Evolutionary conservation across 2,888 invertebrate species (phyloP), one percentile per base, ranked within the genome.

Genomic region (Leucoma salicis): DNA sequence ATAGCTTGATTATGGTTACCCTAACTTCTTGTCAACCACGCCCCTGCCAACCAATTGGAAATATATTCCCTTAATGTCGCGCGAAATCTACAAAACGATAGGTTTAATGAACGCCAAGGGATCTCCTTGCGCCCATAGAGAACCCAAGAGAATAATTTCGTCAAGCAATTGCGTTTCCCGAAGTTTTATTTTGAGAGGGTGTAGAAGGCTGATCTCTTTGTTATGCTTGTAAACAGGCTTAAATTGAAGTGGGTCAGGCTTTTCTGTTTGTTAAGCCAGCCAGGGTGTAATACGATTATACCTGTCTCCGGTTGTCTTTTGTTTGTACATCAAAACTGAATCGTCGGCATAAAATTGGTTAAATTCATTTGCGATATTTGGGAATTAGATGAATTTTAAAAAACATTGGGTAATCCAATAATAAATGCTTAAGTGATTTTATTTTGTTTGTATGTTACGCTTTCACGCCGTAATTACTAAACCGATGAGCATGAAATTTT

Each of bases 1-100:
- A n/a, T n/a, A n/a, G n/a, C n/a, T n/a, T n/a, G n/a, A n/a, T 0
- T 28, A 48, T 59, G 46, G 57, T 21, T 8, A 0, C 31, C 43
- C 40, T 38, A 46, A 27, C 21, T 35, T 25, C 18, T 38, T 38
- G 48, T 53, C 56, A 48, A 39, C 53, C 39, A 36, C 53, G 57
- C 59, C 57, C 58, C 54, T 64, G 57, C 62, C 57, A 60, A 63
- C 69, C 71, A 69, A 72, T 71, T 68, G 71, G 70, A 66, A 68
- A 70, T 72, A 71, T 66, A 71, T 71, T 64, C 66, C 57, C 62
- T 61, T 69, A 71, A 74, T 70, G 74, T 74, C 71, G 66, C 59
- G 43, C 43, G 59, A 72, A 74, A 76, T 74, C 70, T 70, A 66
- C 63, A 57, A 60, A 62, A 46, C 61, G 75, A 76, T 74, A 73